Conservation (phyloP, 1,140 invertebrate species). For the Ruditapes philippinarum region DNA sequence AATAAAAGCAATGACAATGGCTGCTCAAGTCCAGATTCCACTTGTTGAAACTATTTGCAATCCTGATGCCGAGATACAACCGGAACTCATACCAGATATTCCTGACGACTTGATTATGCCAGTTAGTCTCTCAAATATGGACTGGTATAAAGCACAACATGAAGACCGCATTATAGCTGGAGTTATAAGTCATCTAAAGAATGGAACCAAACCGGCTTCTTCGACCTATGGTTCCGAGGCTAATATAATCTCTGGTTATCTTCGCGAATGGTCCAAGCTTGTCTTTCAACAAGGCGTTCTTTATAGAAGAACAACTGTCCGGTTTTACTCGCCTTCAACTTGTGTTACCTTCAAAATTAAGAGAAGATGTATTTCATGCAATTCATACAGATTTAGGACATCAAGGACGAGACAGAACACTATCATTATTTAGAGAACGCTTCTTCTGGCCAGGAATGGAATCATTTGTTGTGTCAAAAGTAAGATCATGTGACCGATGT, state of each 20-base stretch:
- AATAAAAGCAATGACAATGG: not conserved
- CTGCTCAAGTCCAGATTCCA: not conserved
- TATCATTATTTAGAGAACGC: not conserved
- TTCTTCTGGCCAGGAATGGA: conserved; percentile 45
- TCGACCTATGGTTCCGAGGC: not conserved
- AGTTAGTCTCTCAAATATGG: not conserved
- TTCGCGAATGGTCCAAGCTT: not conserved
- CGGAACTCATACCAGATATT: not conserved
- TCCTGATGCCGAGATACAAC: not conserved
- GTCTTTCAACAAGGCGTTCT: not conserved
- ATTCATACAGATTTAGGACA: conserved; percentile 49
- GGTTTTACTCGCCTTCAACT: not conserved
- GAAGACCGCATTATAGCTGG: not conserved
- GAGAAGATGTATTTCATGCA: not conserved
- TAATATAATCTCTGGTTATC: not conserved
- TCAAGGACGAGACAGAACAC: not conserved
- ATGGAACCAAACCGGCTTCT: not conserved
- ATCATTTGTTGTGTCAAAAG: not conserved
- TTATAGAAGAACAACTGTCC: not conserved
- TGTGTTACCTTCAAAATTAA: not conserved
- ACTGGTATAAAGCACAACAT: not conserved
- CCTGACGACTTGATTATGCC: not conserved
- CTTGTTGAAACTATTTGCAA: not conserved
- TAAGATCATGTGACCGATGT: conserved; percentile 30
- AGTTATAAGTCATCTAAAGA: not conserved